Conservation (phyloP, 2,797 vertebrate species). For the Schizothorax lantsangensis region DNA sequence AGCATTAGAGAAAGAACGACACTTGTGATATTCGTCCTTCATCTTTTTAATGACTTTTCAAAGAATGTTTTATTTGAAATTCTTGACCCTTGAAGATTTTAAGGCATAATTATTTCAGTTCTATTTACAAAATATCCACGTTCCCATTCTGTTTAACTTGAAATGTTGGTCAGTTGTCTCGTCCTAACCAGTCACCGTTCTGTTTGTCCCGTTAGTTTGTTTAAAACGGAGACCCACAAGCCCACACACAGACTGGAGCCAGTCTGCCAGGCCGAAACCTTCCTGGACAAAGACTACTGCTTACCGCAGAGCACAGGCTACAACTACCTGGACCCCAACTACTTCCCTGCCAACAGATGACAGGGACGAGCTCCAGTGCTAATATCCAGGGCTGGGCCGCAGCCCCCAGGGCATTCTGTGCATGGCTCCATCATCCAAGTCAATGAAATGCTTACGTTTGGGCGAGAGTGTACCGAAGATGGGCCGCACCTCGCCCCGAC, state of each 20-base stretch:
- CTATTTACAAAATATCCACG: not conserved
- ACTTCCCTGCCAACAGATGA: constrained; percentile 99
- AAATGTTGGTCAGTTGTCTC: not conserved
- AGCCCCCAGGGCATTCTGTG: constrained; percentile 82
- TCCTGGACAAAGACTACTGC: constrained; percentile 99
- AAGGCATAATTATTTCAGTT: not conserved
- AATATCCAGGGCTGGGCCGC: constrained; percentile 73
- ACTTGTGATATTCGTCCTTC: not conserved
- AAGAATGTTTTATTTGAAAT: not conserved
- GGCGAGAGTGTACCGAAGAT: constrained; percentile 73
- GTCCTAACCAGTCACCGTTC: not conserved
- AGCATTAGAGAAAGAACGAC: not conserved
- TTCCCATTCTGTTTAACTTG: not conserved
- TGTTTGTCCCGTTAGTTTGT: constrained; percentile 78
- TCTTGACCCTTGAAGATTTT: not conserved
- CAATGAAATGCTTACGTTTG: constrained; percentile 81
- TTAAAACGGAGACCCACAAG: constrained; percentile 95
- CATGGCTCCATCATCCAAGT: constrained; percentile 87
- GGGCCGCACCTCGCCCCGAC: constrained; percentile 67
- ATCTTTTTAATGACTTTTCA: not conserved
- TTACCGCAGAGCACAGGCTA: constrained; percentile 93
- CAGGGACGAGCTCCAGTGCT: constrained; percentile 79
- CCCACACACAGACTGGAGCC: constrained; percentile 93
- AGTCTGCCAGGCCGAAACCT: constrained; percentile 88
- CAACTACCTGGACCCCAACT: constrained; percentile 99